Evolutionary conservation across 2,113 vertebrate genomes (phyloP).

Genomic region (Rhabdornis inornatus): DNA sequence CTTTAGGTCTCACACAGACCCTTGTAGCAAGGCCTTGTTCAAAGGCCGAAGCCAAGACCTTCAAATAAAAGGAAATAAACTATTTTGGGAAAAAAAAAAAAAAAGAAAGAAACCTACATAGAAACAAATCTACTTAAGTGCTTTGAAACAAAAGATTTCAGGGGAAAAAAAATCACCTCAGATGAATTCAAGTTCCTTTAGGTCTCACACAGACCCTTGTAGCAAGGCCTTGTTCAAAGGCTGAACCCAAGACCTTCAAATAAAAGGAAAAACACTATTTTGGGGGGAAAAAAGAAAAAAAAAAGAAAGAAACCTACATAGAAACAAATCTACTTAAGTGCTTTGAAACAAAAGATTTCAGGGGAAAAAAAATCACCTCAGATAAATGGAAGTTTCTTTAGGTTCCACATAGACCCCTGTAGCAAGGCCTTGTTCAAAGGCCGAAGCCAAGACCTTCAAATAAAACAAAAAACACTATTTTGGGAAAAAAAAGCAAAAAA

Average conservation of each 20-base stretch:
- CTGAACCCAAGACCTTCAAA: neutral
- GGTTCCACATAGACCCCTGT: accelerated
- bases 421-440: neutral
- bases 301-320: no score
- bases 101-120: no score
- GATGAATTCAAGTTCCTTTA: neutral
- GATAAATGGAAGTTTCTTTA: neutral
- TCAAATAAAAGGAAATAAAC: no score
- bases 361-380: neutral
- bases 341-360: neutral
- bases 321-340: neutral
- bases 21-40: neutral
- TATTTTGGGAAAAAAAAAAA: no score
- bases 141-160: no score
- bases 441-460: neutral
- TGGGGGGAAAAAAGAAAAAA: neutral
- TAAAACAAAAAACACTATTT: neutral
- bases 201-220: accelerated
- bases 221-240: neutral
- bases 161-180: no score
- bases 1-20: neutral
- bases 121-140: no score
- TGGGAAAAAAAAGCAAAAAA: neutral
- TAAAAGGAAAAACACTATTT: neutral
- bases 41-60: neutral